Evolutionary conservation across 1,140 invertebrate genomes (phyloP).

Genomic region (Formica exsecta): DNA sequence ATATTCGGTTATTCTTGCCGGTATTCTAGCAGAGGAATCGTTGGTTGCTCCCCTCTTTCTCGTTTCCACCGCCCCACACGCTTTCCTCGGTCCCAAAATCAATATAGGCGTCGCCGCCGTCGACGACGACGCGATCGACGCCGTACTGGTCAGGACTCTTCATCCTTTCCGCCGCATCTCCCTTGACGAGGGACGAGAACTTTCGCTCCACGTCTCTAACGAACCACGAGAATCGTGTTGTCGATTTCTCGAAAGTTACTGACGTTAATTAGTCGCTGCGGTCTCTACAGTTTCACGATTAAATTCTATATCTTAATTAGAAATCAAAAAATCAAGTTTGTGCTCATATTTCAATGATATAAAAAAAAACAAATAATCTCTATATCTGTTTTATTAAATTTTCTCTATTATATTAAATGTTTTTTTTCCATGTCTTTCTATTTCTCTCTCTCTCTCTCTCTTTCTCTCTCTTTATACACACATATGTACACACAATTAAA

Average conservation of each 20-base stretch:
- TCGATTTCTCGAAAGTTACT: slow-evolving; percentile 36
- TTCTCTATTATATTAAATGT: not conserved
- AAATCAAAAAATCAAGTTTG: not conserved
- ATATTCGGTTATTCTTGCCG: slow-evolving; percentile 32
- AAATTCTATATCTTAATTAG: not conserved
- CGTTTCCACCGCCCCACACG: slow-evolving; percentile 14
- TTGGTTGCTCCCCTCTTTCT: slow-evolving; percentile 31
- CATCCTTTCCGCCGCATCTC: slow-evolving; percentile 60
- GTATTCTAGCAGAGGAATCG: slow-evolving; percentile 20
- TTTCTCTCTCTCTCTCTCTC: not conserved
- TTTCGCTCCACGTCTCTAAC: slow-evolving; percentile 27
- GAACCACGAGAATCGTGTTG: slow-evolving; percentile 1
- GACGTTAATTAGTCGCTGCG: slow-evolving; percentile 17
- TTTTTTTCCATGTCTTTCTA: not conserved
- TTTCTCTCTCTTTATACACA: too few relatives aligned
- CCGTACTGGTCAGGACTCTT: slow-evolving; percentile 62
- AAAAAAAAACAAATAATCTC: not conserved
- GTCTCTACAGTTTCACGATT: not conserved
- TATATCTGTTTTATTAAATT: not conserved
- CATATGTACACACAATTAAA: too few relatives aligned
- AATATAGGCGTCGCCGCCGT: slow-evolving; percentile 70
- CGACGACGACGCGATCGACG: slow-evolving; percentile 63
- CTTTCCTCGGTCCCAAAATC: slow-evolving; percentile 70
- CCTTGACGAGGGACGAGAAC: slow-evolving; percentile 37
- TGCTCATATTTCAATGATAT: too few relatives aligned